Conservation (phyloP, 2,797 vertebrate genomes). For the Prionace glauca region DNA sequence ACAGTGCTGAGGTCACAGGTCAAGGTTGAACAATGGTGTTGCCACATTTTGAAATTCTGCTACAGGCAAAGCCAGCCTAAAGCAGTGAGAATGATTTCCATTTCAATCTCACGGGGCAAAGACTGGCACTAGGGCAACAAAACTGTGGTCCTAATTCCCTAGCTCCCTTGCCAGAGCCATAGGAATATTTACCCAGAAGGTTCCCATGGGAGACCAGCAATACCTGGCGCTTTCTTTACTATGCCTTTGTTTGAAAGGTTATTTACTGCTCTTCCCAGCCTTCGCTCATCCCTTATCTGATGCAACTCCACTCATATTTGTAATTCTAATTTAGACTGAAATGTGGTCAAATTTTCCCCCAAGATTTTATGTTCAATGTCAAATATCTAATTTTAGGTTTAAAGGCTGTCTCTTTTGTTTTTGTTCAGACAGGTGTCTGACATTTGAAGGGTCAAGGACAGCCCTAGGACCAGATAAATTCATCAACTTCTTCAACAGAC, state of each 20-base stretch:
- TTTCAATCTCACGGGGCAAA: not conserved
- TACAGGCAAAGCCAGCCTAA: not conserved
- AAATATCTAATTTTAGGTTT: not conserved
- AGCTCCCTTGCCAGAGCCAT: not conserved
- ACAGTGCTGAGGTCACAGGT: not conserved
- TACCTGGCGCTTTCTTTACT: not conserved
- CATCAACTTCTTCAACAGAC: not conserved
- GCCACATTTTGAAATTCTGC: not conserved
- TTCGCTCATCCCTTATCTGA: not conserved
- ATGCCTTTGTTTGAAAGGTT: not conserved
- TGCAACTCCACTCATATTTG: not conserved
- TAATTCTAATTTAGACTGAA: constrained; percentile 11
- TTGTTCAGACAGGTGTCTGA: not conserved
- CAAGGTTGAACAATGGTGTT: not conserved
- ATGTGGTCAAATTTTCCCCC: not conserved
- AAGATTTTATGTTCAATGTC: not conserved
- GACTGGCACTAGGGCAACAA: not conserved
- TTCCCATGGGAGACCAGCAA: not conserved
- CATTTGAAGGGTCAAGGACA: not conserved
- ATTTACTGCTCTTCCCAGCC: not conserved
- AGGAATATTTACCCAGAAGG: not conserved
- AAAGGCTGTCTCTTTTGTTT: not conserved
- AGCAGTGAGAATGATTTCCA: not conserved
- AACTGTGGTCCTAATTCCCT: not conserved
- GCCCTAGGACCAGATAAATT: not conserved